Evolutionary conservation across 2,113 vertebrate genomes (phyloP).

Genomic region (Marmota monax): DNA sequence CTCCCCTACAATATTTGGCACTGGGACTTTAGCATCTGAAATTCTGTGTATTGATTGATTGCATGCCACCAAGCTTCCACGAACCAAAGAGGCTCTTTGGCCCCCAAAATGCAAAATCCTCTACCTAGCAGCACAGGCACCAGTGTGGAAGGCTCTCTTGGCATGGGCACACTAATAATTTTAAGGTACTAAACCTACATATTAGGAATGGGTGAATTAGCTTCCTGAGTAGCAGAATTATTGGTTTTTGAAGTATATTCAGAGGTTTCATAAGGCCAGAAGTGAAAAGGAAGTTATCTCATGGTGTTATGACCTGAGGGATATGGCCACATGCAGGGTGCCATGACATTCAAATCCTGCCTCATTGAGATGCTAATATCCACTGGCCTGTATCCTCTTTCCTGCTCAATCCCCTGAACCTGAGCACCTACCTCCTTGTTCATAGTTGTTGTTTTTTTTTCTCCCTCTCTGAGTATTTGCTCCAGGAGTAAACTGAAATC

Average conservation of each 20-base stretch:
- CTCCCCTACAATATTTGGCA: neutral
- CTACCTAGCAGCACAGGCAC: neutral
- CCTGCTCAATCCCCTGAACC: neutral
- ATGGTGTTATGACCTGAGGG: neutral
- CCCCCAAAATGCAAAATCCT: neutral
- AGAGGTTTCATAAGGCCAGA: neutral
- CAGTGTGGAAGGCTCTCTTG: rapidly evolving
- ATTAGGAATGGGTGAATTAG: neutral
- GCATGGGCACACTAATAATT: neutral
- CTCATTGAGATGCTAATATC: neutral
- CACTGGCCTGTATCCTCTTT: neutral
- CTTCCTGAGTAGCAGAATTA: neutral
- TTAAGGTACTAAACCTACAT: neutral
- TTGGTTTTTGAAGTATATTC: neutral
- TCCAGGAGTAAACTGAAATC: neutral
- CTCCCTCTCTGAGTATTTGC: neutral
- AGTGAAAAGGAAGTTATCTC: neutral
- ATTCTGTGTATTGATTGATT: neutral
- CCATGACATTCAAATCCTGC: neutral
- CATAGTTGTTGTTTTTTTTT: neutral
- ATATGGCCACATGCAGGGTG: neutral
- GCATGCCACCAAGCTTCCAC: neutral
- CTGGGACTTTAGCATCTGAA: neutral
- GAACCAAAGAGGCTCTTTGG: neutral
- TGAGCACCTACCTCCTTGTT: neutral